Conservation (phyloP, 2,888 invertebrate genomes). For the Aelia acuminata region DNA sequence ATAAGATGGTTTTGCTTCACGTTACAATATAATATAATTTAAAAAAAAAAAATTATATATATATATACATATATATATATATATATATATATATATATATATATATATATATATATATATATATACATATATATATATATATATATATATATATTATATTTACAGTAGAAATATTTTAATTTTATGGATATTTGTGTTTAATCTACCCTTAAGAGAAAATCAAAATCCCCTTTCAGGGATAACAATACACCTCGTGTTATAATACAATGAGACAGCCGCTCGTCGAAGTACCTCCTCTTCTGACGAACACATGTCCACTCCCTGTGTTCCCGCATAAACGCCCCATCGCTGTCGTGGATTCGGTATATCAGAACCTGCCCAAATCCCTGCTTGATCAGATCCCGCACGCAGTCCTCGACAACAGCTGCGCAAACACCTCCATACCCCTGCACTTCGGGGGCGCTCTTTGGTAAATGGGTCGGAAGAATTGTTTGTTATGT, state of each 20-base stretch:
- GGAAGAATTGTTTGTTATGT: slow-evolving; percentile 56
- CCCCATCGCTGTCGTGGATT: slow-evolving; percentile 1
- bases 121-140: no score
- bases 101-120: no score
- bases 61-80: no score
- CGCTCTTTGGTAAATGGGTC: slow-evolving; percentile 43
- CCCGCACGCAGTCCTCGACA: slow-evolving; percentile 35
- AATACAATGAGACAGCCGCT: not conserved
- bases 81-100: no score
- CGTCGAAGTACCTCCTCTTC: not conserved
- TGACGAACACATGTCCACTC: not conserved
- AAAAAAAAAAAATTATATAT: no score
- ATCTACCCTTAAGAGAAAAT: not conserved
- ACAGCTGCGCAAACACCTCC: slow-evolving; percentile 54
- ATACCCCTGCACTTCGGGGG: slow-evolving; percentile 22
- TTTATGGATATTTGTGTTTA: no score
- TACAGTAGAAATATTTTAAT: no score
- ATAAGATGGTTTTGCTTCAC: no score
- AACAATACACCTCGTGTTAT: not conserved
- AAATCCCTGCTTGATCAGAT: slow-evolving; percentile 55
- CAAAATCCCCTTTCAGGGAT: no score
- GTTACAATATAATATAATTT: no score
- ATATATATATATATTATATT: no score
- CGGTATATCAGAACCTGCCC: slow-evolving; percentile 15
- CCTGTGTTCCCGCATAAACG: slow-evolving; percentile 40